These are phyloP conservation scores for Okapia johnstoni DNA, from an alignment of 2,113 vertebrate species.

Conservation along the genomic window DNA sequence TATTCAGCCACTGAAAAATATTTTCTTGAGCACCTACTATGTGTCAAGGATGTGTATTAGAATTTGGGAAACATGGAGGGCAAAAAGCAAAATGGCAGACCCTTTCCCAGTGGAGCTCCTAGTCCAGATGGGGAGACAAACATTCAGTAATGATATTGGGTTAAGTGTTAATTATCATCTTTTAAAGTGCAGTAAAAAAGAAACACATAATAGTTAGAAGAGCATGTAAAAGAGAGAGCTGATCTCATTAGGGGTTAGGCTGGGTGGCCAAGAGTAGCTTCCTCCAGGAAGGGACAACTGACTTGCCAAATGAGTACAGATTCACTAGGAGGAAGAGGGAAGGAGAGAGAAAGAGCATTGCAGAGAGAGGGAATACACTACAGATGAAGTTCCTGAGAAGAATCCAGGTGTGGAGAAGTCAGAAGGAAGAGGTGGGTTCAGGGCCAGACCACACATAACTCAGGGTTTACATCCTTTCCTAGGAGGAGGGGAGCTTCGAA, in stretches of 20 bases:
- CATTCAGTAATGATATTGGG: neutral
- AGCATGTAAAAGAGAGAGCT: neutral
- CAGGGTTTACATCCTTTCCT: neutral
- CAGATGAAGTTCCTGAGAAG: neutral
- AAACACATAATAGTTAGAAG: neutral
- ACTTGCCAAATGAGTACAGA: neutral
- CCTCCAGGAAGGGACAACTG: neutral
- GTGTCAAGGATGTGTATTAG: neutral
- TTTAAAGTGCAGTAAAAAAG: neutral
- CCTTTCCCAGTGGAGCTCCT: neutral
- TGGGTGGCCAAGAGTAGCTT: neutral
- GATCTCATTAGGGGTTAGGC: neutral
- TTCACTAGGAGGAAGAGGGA: neutral
- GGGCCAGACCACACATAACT: neutral
- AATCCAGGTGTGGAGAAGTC: too few species aligned
- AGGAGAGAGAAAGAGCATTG: too few species aligned
- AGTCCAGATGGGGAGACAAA: neutral
- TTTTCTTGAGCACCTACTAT: neutral
- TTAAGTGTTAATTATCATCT: neutral
- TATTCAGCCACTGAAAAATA: neutral
- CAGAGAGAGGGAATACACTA: neutral
- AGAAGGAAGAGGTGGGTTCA: neutral
- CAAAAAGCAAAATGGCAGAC: neutral
- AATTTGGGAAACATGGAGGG: neutral
- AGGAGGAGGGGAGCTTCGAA: neutral